These are phyloP conservation scores for Amphiduros pacificus DNA, from an alignment of 2,888 invertebrate species.

Conservation along the genomic window DNA sequence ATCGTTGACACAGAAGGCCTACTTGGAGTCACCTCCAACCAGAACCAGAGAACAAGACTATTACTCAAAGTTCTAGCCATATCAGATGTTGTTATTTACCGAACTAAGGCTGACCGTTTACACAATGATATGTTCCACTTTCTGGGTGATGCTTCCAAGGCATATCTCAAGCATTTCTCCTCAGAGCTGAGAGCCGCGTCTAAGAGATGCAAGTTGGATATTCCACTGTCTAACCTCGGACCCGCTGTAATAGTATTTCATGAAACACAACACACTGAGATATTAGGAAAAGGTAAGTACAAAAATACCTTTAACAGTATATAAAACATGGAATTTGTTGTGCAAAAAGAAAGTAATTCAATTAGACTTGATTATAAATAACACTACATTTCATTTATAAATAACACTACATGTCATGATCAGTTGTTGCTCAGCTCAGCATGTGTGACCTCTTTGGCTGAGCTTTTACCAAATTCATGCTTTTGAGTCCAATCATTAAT, in stretches of 20 bases:
- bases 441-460: too few relatives aligned
- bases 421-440: too few relatives aligned
- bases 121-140: conserved; percentile 76
- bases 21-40: conserved; percentile 66
- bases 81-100: conserved; percentile 78
- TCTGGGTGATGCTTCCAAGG: conserved; percentile 75
- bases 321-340: too few relatives aligned
- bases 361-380: too few relatives aligned
- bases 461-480: too few relatives aligned
- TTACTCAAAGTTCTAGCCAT: conserved; percentile 77
- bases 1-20: conserved; percentile 82
- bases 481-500: too few relatives aligned
- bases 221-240: conserved; percentile 67
- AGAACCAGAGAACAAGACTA: conserved; percentile 70
- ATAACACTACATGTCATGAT: too few relatives aligned
- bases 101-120: conserved; percentile 74
- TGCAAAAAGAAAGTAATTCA: too few relatives aligned
- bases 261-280: conserved; percentile 74
- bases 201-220: conserved; percentile 61
- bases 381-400: too few relatives aligned
- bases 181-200: conserved; percentile 55
- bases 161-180: conserved; percentile 75
- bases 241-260: conserved; percentile 80
- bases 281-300: conserved; percentile 57
- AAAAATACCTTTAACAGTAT: too few relatives aligned